A percentile compares a stretch with the other conserved stretches of the same genome.
These are phyloP conservation scores for Fabriciana adippe DNA, from an alignment of 2,888 invertebrate species.

Conservation along the genomic window DNA sequence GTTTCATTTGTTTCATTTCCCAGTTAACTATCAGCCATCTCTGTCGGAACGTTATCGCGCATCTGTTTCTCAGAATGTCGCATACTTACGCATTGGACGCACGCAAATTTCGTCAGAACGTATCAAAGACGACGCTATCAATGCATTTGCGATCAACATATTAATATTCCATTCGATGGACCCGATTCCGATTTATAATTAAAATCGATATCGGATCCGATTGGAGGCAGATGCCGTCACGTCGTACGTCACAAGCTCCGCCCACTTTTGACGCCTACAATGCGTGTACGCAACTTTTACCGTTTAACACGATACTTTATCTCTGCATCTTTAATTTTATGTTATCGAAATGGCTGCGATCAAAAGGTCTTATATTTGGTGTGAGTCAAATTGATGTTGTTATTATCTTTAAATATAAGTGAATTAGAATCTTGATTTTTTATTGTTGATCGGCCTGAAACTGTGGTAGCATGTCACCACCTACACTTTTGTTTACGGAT, in stretches of 20 bases:
- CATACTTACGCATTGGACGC: conserved; percentile 63
- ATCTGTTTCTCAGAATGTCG: conserved; percentile 42
- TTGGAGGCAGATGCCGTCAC: conserved; percentile 78
- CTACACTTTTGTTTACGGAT: too few species aligned
- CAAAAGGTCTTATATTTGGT: background rate
- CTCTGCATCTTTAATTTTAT: conserved; percentile 38
- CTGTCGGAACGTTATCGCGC: conserved; percentile 61
- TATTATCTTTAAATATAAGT: background rate
- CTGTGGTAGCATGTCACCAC: too few species aligned
- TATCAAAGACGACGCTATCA: conserved; percentile 71
- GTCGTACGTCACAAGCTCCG: conserved; percentile 75
- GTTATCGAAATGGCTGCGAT: conserved; percentile 26
- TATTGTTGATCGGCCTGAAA: too few species aligned
- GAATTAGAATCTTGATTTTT: too few species aligned
- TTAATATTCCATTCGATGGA: conserved; percentile 81
- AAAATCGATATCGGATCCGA: conserved; percentile 77
- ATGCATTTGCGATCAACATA: conserved; percentile 72
- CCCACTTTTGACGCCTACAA: conserved; percentile 80
- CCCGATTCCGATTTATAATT: conserved; percentile 78
- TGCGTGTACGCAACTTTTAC: conserved; percentile 70
- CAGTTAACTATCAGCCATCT: conserved; percentile 42
- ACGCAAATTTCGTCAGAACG: conserved; percentile 68
- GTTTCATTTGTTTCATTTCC: conserved; percentile 39
- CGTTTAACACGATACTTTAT: conserved; percentile 35
- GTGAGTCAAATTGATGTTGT: background rate